Evolutionary conservation across 2,797 vertebrate species (phyloP).

Genomic region (Propithecus perrieri): DNA sequence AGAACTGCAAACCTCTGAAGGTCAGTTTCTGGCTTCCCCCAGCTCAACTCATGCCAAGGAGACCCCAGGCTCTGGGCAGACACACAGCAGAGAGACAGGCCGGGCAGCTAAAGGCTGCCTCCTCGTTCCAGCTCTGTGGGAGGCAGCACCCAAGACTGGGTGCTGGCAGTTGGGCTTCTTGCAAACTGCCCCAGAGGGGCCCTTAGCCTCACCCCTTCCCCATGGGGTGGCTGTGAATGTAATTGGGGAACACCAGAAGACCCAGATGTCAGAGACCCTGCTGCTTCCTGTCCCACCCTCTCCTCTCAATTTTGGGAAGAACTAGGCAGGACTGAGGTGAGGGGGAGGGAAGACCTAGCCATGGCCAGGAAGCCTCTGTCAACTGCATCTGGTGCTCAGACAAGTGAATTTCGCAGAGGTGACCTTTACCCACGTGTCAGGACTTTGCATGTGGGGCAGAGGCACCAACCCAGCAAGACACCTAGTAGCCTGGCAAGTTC

Average conservation of each 20-base stretch:
- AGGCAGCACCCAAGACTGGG: neutral
- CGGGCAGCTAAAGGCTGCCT: slow-evolving; percentile 29
- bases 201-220: neutral
- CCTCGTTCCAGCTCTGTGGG: neutral
- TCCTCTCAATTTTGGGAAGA: slow-evolving; percentile 30
- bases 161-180: slow-evolving; percentile 12
- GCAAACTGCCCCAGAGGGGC: neutral
- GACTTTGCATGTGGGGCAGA: slow-evolving; percentile 59
- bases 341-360: slow-evolving; percentile 29
- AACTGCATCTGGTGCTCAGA: slow-evolving; percentile 9
- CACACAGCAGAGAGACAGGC: slow-evolving; percentile 43
- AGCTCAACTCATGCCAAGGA: slow-evolving; percentile 46
- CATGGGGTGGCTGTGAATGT: neutral
- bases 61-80: slow-evolving; percentile 60
- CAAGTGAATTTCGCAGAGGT: slow-evolving; percentile 40
- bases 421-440: slow-evolving; percentile 2
- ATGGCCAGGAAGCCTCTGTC: slow-evolving; percentile 34
- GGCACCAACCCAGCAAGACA: slow-evolving; percentile 40
- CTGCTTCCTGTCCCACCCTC: neutral
- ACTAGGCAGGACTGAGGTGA: slow-evolving; percentile 49
- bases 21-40: slow-evolving; percentile 75
- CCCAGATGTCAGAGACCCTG: slow-evolving; percentile 18
- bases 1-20: slow-evolving; percentile 89
- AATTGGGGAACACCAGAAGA: slow-evolving; percentile 29
- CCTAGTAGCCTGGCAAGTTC: slow-evolving; percentile 4